phyloP scores from a whole-genome alignment of 2,797 vertebrate species.

The Manis javanica region DNA sequence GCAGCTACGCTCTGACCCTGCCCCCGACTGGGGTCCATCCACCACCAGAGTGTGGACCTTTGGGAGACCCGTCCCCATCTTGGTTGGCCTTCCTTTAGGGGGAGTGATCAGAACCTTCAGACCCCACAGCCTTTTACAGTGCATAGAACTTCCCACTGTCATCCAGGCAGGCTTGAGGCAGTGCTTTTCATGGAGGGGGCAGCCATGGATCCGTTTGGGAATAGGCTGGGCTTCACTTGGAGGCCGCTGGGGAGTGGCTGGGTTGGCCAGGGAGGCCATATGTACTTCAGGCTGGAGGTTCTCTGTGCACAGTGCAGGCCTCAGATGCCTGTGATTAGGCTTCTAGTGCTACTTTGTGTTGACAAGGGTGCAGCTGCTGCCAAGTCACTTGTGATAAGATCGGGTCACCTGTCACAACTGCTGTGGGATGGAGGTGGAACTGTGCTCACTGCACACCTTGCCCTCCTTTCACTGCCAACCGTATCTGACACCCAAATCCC shows the following conservation, averaged over 20 bases:
- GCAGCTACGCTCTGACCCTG: not conserved
- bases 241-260: not conserved
- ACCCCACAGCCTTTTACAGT: not conserved
- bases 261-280: not conserved
- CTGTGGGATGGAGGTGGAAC: not conserved
- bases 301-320: not conserved
- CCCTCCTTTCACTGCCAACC: conserved; percentile 20
- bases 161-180: not conserved
- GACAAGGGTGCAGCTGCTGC: conserved; percentile 29
- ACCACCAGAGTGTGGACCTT: not conserved
- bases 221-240: not conserved
- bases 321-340: not conserved
- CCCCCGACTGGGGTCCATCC: not conserved
- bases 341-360: not conserved
- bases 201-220: not conserved
- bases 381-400: conserved; percentile 46
- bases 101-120: not conserved
- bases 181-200: not conserved
- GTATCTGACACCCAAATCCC: not conserved
- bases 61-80: not conserved
- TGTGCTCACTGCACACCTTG: conserved; percentile 58
- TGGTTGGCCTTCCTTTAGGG: not conserved
- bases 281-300: accelerated
- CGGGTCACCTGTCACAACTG: conserved; percentile 58
- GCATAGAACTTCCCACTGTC: not conserved